Base-by-base conservation (phyloP, 2,113 vertebrate species). In the Noturus placidus region DNA sequence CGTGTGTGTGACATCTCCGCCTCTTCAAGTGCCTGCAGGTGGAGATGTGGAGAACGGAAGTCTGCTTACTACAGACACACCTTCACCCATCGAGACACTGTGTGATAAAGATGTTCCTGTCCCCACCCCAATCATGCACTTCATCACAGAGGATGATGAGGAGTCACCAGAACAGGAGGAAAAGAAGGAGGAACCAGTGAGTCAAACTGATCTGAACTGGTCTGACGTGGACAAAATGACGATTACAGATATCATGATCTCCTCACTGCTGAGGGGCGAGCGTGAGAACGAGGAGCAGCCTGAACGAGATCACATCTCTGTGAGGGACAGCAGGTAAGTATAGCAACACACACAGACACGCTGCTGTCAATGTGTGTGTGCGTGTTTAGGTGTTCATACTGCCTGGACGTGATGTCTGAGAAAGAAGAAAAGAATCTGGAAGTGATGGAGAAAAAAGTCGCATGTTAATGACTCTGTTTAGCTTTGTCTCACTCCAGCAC, bases 91-190 rank as follows among this genome's bases (percentile, higher is more conserved):
- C 6, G n/a, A 70, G 61, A n/a, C 13, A 17, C 8, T 5, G n/a
- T 25, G 1, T 42, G 63, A 33, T 25, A 11, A 84, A 38, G 27
- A 52, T n/a, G n/a, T 10, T 65, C 17, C n/a, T 50, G 8, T 30
- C 63, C 50, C 8, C 2, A 38, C n/a, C 52, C n/a, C 7, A 3
- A 13, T 38, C 67, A 27, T 33, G 3, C 83, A 74, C 83, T 85
- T 85, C 50, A 85, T 85, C 67, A 85, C n/a, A 35, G 83, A 85
- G 52, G 67, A 74, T 17, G 30, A 63, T 19, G 83, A 74, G 82
- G 46, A 79, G 76, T 19, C 76, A 30, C 27, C 27, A 7, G 14
- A n/a, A 52, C 11, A 52, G 5, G 2, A 3, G 15, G 76, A 67
- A 84, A 46, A 19, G 8, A 14, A 50, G 15, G 27, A 84, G n/a